Conservation (phyloP, 2,797 vertebrate species). For the Acanthornis magna region DNA sequence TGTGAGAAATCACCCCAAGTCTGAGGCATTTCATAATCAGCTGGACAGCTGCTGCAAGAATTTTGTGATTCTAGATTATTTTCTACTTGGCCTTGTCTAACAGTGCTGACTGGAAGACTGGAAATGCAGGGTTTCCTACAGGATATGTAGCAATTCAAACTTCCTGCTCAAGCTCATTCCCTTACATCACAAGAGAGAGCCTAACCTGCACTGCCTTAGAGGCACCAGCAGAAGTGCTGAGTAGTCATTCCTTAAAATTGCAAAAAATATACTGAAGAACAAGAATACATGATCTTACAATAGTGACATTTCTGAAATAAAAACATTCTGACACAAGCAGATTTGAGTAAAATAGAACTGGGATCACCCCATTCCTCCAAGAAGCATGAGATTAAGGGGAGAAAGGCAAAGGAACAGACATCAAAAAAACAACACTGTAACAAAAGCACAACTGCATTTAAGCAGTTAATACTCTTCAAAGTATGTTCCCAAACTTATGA, state of each 20-base stretch:
- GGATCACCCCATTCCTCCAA: not conserved
- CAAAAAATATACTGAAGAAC: not conserved
- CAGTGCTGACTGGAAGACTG: not conserved
- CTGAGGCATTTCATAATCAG: not conserved
- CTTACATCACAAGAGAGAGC: not conserved
- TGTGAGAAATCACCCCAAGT: not conserved
- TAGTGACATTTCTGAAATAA: not conserved
- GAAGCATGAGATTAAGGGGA: not conserved
- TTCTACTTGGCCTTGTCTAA: not conserved
- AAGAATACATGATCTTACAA: not conserved
- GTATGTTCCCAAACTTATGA: not conserved
- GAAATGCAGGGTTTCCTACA: not conserved
- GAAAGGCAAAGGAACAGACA: not conserved
- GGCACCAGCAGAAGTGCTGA: not conserved
- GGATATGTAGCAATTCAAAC: slow-evolving; percentile 8
- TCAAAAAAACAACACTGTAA: not conserved
- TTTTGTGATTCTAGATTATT: not conserved
- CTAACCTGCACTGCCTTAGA: not conserved
- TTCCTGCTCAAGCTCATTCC: not conserved
- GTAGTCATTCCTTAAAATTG: not conserved
- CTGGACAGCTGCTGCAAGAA: not conserved
- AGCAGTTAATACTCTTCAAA: not conserved
- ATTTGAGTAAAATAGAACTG: not conserved
- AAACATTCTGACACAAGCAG: not conserved
- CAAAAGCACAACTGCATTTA: not conserved